A percentile compares a stretch with the other conserved stretches of the same genome.
Conservation (phyloP, 2,797 vertebrate species). For the Toxotes lorentzi region DNA sequence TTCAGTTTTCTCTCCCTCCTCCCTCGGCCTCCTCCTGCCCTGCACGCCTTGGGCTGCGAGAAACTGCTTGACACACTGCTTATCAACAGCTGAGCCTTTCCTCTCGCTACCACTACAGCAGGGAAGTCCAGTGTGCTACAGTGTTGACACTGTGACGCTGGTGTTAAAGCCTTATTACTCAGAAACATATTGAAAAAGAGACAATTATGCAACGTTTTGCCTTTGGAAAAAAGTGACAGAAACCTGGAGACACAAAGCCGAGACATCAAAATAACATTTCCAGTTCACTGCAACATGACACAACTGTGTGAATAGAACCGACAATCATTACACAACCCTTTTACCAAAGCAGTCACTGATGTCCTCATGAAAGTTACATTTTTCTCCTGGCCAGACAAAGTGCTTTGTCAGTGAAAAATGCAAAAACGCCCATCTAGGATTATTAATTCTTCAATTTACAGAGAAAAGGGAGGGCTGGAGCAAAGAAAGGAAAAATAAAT, state of each 20-base stretch:
- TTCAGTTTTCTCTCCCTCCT: conserved; percentile 52
- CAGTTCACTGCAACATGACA: conserved; percentile 10
- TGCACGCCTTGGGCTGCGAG: conserved; percentile 62
- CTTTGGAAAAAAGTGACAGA: conserved; percentile 26
- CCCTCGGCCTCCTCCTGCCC: conserved; percentile 50
- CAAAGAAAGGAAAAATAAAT: conserved; percentile 4
- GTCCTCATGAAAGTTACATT: conserved; percentile 43
- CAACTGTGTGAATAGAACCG: conserved; percentile 29
- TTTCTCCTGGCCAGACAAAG: conserved; percentile 45
- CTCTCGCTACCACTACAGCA: not conserved
- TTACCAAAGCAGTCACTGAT: conserved; percentile 43
- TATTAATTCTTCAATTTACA: conserved; percentile 55
- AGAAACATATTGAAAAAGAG: conserved; percentile 43
- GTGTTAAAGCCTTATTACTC: conserved; percentile 35
- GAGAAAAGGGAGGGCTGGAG: not conserved
- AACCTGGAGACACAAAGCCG: conserved; percentile 49
- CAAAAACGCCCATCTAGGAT: conserved; percentile 35
- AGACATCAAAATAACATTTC: conserved; percentile 62
- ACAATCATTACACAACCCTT: conserved; percentile 50
- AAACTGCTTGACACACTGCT: conserved; percentile 70
- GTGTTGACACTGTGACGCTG: conserved; percentile 22
- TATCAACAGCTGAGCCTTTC: conserved; percentile 63
- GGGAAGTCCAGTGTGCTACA: conserved; percentile 33
- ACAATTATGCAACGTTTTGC: conserved; percentile 58
- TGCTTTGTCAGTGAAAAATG: conserved; percentile 59